Evolutionary conservation across 2,888 invertebrate species (phyloP).

Genomic region (Leptinotarsa haldemani): DNA sequence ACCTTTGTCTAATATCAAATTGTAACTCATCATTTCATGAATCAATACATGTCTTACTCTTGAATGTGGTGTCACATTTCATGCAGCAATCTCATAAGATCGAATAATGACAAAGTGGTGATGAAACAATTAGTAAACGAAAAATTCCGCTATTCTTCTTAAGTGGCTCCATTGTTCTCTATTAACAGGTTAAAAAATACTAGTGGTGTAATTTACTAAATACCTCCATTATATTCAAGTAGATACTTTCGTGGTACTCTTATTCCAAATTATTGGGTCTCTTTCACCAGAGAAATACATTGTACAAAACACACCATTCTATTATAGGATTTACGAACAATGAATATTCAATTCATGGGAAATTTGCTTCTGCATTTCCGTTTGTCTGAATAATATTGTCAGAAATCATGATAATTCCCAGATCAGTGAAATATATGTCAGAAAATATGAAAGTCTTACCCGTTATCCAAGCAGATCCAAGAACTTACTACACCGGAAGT

Average conservation of each 20-base stretch:
- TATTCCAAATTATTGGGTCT: background rate
- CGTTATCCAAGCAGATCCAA: background rate
- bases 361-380: background rate
- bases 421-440: background rate
- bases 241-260: background rate
- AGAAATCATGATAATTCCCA: no score
- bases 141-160: background rate
- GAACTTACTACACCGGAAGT: background rate
- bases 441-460: background rate
- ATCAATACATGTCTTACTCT: no score
- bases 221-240: background rate
- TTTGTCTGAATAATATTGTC: no score
- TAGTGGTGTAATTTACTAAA: background rate
- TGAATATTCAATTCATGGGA: conserved; percentile 1
- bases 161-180: background rate
- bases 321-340: background rate
- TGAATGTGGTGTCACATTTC: no score
- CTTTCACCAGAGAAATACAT: conserved; percentile 6
- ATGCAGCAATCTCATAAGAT: no score
- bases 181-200: background rate
- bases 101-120: background rate
- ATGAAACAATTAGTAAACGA: background rate
- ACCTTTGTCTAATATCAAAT: no score
- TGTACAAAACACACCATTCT: background rate
- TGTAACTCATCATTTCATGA: no score